Conservation (phyloP, 2,888 invertebrate species). For the Scelioninae gen. 1 region DNA sequence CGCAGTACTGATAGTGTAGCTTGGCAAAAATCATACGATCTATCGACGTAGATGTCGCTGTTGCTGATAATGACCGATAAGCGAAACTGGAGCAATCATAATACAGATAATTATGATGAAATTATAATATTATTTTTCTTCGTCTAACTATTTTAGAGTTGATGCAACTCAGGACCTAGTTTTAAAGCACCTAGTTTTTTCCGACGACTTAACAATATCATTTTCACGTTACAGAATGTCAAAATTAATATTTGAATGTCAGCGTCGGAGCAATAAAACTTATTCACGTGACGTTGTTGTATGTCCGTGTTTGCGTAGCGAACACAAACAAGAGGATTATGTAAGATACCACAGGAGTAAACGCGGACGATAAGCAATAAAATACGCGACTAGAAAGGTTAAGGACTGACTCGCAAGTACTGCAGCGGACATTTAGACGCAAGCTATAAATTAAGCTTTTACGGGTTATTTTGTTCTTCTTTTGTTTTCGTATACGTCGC, state of each 20-base stretch:
- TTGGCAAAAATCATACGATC: slow-evolving; percentile 21
- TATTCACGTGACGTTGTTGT: slow-evolving; percentile 36
- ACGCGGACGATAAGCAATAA: slow-evolving; percentile 70
- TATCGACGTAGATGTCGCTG: slow-evolving; percentile 21
- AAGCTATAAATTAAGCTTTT: slow-evolving; percentile 75
- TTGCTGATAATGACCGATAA: slow-evolving; percentile 9
- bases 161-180: too few relatives aligned
- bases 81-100: slow-evolving; percentile 10
- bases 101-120: too few relatives aligned
- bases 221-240: slow-evolving; percentile 39
- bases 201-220: slow-evolving; percentile 43
- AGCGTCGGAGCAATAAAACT: slow-evolving; percentile 48
- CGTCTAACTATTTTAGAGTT: too few relatives aligned
- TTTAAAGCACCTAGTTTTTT: too few relatives aligned
- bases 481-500: slow-evolving; percentile 43
- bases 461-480: slow-evolving; percentile 70
- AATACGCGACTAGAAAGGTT: slow-evolving; percentile 75
- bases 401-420: slow-evolving; percentile 70
- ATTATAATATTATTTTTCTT: too few relatives aligned
- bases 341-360: slow-evolving; percentile 65
- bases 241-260: slow-evolving; percentile 60
- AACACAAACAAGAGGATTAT: slow-evolving; percentile 56
- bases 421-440: slow-evolving; percentile 74
- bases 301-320: slow-evolving; percentile 40
- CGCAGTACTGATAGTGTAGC: not conserved